Evolutionary conservation across 2,113 vertebrate genomes (phyloP), one percentile per base, ranked within the genome.

Genomic region (Lepisosteus osseus): DNA sequence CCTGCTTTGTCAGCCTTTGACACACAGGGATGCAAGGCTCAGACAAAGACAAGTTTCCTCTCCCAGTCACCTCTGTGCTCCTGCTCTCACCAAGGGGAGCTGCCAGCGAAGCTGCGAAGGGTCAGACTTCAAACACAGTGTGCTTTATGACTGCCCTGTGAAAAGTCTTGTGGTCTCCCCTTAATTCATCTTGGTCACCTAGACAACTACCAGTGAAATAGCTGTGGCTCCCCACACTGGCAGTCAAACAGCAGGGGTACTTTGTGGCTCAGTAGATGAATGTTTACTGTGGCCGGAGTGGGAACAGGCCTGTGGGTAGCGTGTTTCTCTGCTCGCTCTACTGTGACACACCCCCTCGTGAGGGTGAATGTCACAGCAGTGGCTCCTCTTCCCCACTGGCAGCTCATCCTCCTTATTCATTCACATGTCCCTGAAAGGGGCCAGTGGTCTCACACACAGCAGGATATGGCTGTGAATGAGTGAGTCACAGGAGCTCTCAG

Each of bases 151-250:
- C 64, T 42, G 9, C 42, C 57, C 43, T 70, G 59, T 17, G 59
- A 45, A 40, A 17, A 44, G 61, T 42, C 61, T 17, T 14, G 6
- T 3, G 61, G 67, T 74, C 51, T 61, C 8, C 43, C 13, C 11
- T 12, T 3, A 17, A n/a, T 17, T 14, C 14, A 7, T n/a, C 15
- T 56, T 61, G 66, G 42, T 57, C 15, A 6, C 67, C n/a, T 65
- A 65, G 59, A 68, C 67, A 69, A 44, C 29, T 15, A 6, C 9
- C 6, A 42, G 59, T 68, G 66, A 73, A 73, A 68, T 68, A 70
- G 69, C 69, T 70, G 40, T 47, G 45, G 43, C 17, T n/a, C 44
- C 41, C 13, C 13, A 47, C 11, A 13, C 63, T 14, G 13, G 13
- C 41, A 29, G 29, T 29, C 29, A 29, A 29, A 29, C 29, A 29